Percentiles rank a stretch among this genome's conserved stretches.
Evolutionary conservation across 1,140 invertebrate genomes (phyloP).

Genomic region (Cydia amplana): DNA sequence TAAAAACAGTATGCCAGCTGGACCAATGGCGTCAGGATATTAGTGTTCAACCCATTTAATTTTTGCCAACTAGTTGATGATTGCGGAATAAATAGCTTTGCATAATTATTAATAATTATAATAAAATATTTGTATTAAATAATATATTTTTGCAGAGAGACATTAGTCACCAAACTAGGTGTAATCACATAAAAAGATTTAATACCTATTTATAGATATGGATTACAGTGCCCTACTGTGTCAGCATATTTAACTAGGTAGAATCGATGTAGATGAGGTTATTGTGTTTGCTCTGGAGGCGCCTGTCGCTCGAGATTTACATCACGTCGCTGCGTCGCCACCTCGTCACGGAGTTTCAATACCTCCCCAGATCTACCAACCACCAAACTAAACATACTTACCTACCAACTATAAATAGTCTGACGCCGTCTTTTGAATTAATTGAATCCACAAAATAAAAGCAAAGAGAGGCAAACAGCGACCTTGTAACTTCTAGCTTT

Average conservation of each 20-base stretch:
- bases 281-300: constrained; percentile 17
- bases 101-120: no score
- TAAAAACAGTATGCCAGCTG: background rate
- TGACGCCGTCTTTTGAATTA: no score
- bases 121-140: no score
- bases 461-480: no score
- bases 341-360: background rate
- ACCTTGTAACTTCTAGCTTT: no score
- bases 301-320: constrained; percentile 17
- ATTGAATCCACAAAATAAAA: no score
- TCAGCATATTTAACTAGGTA: background rate
- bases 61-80: no score
- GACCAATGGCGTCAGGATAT: background rate
- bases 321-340: constrained; percentile 17
- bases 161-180: no score
- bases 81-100: no score
- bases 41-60: no score
- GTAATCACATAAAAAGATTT: no score
- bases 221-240: background rate
- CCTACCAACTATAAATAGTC: background rate
- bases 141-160: no score
- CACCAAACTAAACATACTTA: background rate
- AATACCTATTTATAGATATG: background rate
- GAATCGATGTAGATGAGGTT: constrained; percentile 24
- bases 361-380: background rate